These are phyloP conservation scores for Rhinolophus sinicus DNA, from an alignment of 2,113 vertebrate species.

Conservation along the genomic window DNA sequence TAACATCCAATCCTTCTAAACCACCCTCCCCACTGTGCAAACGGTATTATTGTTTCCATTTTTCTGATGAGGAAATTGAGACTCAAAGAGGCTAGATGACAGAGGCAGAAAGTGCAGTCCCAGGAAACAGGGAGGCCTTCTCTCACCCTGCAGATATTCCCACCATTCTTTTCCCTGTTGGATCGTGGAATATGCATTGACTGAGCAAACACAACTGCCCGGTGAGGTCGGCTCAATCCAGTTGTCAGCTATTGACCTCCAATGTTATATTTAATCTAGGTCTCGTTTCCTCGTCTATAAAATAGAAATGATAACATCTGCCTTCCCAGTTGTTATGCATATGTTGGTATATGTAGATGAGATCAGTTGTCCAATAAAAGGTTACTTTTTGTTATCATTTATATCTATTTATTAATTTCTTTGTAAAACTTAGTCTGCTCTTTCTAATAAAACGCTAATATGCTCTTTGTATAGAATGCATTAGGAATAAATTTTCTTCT, in stretches of 20 bases:
- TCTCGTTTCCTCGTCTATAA: neutral
- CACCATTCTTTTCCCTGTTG: neutral
- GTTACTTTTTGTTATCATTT: neutral
- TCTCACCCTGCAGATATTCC: neutral
- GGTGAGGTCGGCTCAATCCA: accelerated
- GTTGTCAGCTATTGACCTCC: neutral
- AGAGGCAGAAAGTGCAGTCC: neutral
- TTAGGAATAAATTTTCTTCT: slow-evolving; percentile 73
- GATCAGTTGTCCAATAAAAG: neutral
- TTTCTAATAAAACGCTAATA: slow-evolving; percentile 36
- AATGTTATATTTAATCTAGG: neutral
- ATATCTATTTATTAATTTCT: neutral
- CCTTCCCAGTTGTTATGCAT: accelerated
- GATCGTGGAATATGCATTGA: neutral
- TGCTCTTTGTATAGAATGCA: slow-evolving; percentile 59
- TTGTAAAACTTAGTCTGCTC: neutral
- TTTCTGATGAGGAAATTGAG: neutral
- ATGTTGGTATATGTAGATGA: neutral
- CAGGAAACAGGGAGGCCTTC: neutral
- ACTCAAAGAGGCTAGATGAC: neutral
- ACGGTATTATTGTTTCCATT: neutral
- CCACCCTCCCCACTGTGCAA: accelerated
- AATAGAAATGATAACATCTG: neutral
- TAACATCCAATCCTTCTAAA: neutral
- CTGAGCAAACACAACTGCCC: neutral